A percentile compares a stretch with the other conserved stretches of the same genome.
Evolutionary conservation across 1,140 invertebrate genomes (phyloP).

Genomic region (Leptopilina clavipes): DNA sequence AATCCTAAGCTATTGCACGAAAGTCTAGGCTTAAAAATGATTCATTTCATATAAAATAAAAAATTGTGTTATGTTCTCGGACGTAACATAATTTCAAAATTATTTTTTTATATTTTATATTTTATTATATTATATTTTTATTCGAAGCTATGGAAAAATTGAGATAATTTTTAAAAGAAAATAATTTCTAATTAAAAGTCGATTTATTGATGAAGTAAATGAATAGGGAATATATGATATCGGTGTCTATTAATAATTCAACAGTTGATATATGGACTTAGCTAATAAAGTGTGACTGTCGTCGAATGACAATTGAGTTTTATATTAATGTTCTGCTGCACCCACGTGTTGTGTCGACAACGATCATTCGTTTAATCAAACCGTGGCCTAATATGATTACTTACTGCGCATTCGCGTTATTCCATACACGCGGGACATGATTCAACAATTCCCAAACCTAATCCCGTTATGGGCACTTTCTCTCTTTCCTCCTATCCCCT

Average conservation of each 20-base stretch:
- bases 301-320: constrained; percentile 55
- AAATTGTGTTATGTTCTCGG: too few relatives aligned
- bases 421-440: constrained; percentile 60
- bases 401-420: constrained; percentile 61
- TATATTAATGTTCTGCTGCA: constrained; percentile 50
- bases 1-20: too few relatives aligned
- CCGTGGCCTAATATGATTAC: constrained; percentile 60
- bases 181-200: too few relatives aligned
- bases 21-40: too few relatives aligned
- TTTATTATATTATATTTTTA: too few relatives aligned
- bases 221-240: background rate
- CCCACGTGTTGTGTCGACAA: constrained; percentile 44
- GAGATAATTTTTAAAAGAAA: too few relatives aligned
- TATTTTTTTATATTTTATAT: too few relatives aligned
- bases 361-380: constrained; percentile 60
- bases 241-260: constrained; percentile 21
- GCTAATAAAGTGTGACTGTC: constrained; percentile 27
- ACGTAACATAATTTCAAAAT: too few relatives aligned
- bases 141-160: too few relatives aligned
- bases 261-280: background rate
- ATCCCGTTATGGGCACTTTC: constrained; percentile 60
- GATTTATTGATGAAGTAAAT: too few relatives aligned
- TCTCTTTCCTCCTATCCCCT: constrained; percentile 54
- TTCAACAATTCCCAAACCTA: constrained; percentile 64
- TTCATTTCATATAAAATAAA: too few relatives aligned